Base-by-base conservation (phyloP, 2,113 vertebrate species). In the Phocoena phocoena region DNA sequence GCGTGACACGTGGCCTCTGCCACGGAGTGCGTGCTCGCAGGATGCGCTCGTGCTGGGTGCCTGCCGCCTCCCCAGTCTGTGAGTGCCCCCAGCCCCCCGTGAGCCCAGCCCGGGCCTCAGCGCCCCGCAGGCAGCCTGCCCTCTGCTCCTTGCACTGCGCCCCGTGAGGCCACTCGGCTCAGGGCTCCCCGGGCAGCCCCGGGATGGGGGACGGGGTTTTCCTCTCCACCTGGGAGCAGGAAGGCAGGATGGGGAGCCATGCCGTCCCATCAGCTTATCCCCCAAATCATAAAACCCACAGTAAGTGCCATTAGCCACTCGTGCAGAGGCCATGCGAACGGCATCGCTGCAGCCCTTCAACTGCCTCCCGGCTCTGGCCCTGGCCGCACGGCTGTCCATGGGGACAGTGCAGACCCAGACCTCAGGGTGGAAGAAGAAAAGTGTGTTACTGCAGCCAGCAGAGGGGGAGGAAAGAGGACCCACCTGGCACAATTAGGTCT, bases 351-450 rank as follows among this genome's bases (percentile, higher is more conserved):
- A 88, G 97, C 97, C 88, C 97, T 97, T 98, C 95, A 95, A 84
- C 94, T 96, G 96, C 97, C 89, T 97, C 97, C 97, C 97, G 93
- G 97, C 92, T 97, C 95, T 77, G 85, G 93, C 92, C 94, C 95
- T 86, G 97, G 97, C 96, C 33, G 93, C 97, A 96, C 89, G 97
- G 97, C 98, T 86, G 90, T 97, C 95, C 96, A 92, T 44, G 18
- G 93, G 97, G 97, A 98, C 97, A 97, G 97, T 98, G 98, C 98
- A 96, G 98, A 97, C 93, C 96, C 97, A 12, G 3, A 18, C 23
- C 25, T 5, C 9, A 8, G 0, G 62, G 17, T 33, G 28, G 33
- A 28, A 33, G 13, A 13, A 2, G 13, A 2, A 21, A 41, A 62
- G 82, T 15, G 82, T 44, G 63, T 26, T 3, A 8, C 38, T 0